These are phyloP conservation scores for Oreochromis niloticus DNA, from an alignment of 2,113 vertebrate species.

Conservation along the genomic window DNA sequence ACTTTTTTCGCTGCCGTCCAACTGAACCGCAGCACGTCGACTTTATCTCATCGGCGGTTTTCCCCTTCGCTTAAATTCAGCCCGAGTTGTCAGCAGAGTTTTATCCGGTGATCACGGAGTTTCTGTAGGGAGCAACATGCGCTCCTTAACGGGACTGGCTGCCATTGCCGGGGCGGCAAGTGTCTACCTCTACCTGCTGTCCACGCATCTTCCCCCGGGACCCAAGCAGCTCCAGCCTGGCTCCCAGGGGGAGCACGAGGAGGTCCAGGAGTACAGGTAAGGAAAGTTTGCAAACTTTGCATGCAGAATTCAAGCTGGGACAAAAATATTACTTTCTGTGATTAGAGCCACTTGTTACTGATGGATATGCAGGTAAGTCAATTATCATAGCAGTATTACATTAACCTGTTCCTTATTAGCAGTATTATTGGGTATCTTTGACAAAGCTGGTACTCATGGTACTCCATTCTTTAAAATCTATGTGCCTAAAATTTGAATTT, in stretches of 20 bases:
- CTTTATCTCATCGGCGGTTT: background rate
- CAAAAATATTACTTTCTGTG: background rate
- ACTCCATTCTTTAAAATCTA: background rate
- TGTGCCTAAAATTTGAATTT: background rate
- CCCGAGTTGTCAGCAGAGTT: background rate
- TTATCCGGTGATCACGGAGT: background rate
- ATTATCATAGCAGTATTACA: background rate
- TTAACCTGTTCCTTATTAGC: background rate
- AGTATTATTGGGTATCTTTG: background rate
- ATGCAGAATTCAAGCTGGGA: background rate
- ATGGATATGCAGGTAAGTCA: background rate
- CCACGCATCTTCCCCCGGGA: conserved; percentile 64
- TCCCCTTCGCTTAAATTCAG: background rate
- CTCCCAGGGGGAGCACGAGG: background rate
- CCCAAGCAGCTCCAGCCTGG: background rate
- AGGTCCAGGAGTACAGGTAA: conserved; percentile 42
- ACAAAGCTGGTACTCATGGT: background rate
- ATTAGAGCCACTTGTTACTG: background rate
- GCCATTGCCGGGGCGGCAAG: conserved; percentile 62
- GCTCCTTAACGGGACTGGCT: conserved; percentile 62
- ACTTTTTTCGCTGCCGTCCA: conserved; percentile 5
- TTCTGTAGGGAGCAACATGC: conserved; percentile 48
- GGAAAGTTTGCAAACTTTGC: background rate
- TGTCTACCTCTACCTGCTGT: conserved; percentile 73
- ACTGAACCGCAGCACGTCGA: conserved; percentile 33